These are phyloP conservation scores for Oscheius sp. DNA, from an alignment of 2,888 invertebrate genomes.

Conservation along the genomic window DNA sequence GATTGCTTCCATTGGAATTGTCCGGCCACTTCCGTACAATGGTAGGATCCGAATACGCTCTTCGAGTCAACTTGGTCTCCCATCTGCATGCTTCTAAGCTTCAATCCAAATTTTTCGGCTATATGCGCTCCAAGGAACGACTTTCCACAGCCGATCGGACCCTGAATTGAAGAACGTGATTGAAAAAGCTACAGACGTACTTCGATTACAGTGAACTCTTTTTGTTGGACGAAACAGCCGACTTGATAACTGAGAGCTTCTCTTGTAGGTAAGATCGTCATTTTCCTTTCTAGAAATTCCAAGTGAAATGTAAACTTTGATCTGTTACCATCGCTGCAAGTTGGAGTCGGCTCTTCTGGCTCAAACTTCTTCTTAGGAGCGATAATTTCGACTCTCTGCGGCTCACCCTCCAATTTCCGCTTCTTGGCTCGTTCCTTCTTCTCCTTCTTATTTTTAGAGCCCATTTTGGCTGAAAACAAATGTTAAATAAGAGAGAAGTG, in stretches of 20 bases:
- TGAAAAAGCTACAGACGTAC: neutral
- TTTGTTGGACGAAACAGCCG: constrained; percentile 7
- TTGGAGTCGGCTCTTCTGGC: neutral
- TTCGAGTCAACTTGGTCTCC: constrained; percentile 97
- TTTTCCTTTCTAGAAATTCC: neutral
- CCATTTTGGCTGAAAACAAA: constrained; percentile 6
- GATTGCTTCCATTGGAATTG: constrained; percentile 93
- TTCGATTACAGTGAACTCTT: constrained; percentile 33
- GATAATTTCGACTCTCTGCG: constrained; percentile 27
- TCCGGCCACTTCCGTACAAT: constrained; percentile 95
- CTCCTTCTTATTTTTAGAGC: constrained; percentile 23
- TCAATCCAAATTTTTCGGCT: constrained; percentile 82
- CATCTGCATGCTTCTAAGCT: constrained; percentile 87
- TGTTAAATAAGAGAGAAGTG: neutral
- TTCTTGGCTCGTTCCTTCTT: constrained; percentile 21
- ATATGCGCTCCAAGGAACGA: constrained; percentile 88
- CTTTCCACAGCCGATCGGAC: constrained; percentile 94
- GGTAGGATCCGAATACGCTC: constrained; percentile 88
- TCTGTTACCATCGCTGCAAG: neutral
- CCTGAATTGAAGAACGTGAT: constrained; percentile 78
- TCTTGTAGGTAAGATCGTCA: constrained; percentile 32
- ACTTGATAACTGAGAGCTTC: constrained; percentile 20
- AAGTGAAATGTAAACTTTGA: neutral
- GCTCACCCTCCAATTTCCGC: constrained; percentile 28
- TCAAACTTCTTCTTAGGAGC: constrained; percentile 22